phyloP scores from a whole-genome alignment of 1,140 invertebrate species.

The Ostrea edulis region DNA sequence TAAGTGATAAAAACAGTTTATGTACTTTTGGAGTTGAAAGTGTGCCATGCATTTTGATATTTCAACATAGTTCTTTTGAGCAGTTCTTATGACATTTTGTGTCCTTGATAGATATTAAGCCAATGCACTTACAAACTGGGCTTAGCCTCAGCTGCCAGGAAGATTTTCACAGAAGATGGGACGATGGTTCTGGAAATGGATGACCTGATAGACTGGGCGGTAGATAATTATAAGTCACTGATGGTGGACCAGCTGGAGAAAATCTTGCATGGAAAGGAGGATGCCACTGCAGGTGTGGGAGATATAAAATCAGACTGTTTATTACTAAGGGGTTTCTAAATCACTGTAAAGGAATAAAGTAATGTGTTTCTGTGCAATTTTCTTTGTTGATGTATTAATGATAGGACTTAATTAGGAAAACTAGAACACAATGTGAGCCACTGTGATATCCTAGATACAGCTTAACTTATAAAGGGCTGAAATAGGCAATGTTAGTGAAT shows the following conservation, averaged over 20 bases:
- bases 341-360: too few relatives aligned
- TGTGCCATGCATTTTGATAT: too few relatives aligned
- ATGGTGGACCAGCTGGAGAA: constrained; percentile 69
- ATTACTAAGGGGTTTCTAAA: too few relatives aligned
- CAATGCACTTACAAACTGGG: constrained; percentile 75
- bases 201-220: constrained; percentile 75
- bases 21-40: too few relatives aligned
- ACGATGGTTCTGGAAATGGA: constrained; percentile 75
- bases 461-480: too few relatives aligned
- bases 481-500: too few relatives aligned
- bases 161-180: constrained; percentile 77
- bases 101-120: constrained; percentile 70
- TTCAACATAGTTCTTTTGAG: too few relatives aligned
- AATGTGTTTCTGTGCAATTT: too few relatives aligned
- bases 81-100: background rate
- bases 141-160: constrained; percentile 72
- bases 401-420: background rate
- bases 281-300: background rate
- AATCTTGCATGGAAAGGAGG: constrained; percentile 56
- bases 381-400: too few relatives aligned
- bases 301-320: background rate
- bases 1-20: too few relatives aligned
- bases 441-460: too few relatives aligned
- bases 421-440: background rate
- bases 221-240: constrained; percentile 70